phyloP scores from a whole-genome alignment of 2,113 vertebrate species.

The Ammospiza nelsoni region DNA sequence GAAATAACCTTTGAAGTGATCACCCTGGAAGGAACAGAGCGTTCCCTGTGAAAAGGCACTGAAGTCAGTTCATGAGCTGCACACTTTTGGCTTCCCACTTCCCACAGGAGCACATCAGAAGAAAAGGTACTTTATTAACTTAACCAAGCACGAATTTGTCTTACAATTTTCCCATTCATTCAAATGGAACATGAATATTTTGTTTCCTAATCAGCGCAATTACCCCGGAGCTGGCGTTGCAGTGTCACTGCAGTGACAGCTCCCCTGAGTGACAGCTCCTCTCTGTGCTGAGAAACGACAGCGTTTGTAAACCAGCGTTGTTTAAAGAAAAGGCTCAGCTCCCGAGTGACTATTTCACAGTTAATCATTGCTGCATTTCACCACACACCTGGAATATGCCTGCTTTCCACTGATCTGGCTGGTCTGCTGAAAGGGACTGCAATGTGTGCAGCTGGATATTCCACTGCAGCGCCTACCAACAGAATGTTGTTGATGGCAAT shows the following conservation, averaged over 20 bases:
- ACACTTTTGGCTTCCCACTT: not conserved
- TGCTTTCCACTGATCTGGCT: not conserved
- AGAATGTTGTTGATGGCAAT: not conserved
- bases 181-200: not conserved
- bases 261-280: not conserved
- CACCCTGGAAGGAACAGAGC: not conserved
- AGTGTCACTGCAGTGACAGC: not conserved
- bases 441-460: not conserved
- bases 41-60: not conserved
- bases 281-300: not conserved
- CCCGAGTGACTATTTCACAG: not conserved
- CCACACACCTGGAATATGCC: not conserved
- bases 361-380: not conserved
- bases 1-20: not conserved
- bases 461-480: not conserved
- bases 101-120: not conserved
- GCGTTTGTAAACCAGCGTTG: not conserved
- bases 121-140: not conserved
- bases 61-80: not conserved
- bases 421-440: not conserved
- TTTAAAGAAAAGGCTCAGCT: not conserved
- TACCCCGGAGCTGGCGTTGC: not conserved
- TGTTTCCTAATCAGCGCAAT: constrained; percentile 3
- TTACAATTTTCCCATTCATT: not conserved
- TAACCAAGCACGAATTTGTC: not conserved